These are phyloP conservation scores for Fregata magnificens DNA, from an alignment of 2,113 vertebrate genomes.

Conservation along the genomic window DNA sequence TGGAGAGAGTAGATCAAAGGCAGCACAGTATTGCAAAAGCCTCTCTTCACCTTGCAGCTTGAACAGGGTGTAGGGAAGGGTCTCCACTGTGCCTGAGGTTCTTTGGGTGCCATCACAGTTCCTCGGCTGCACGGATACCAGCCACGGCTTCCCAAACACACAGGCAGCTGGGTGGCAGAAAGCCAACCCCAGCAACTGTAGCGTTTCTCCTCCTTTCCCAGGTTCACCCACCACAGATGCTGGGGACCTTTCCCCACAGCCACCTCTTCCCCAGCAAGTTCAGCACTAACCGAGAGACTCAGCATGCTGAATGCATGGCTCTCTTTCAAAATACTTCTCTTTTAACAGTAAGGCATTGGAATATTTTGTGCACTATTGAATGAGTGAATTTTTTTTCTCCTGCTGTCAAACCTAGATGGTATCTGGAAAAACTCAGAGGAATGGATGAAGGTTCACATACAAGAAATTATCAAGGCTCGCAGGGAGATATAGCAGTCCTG, in stretches of 20 bases:
- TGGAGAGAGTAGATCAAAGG: not conserved
- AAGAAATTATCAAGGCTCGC: not conserved
- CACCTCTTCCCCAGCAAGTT: not conserved
- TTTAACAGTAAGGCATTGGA: not conserved
- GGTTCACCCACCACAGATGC: not conserved
- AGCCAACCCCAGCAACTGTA: not conserved
- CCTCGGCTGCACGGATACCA: accelerated
- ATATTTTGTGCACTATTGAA: not conserved
- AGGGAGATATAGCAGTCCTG: not conserved
- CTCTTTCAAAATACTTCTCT: not conserved
- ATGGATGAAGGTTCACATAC: not conserved
- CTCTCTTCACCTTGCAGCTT: not conserved
- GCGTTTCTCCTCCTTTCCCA: not conserved
- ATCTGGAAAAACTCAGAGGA: not conserved
- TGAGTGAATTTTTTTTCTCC: not conserved
- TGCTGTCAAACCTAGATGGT: not conserved
- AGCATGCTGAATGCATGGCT: not conserved
- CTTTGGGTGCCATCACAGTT: not conserved
- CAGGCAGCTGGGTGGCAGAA: not conserved
- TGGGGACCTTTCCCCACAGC: not conserved
- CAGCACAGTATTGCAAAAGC: not conserved
- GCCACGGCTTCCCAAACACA: not conserved
- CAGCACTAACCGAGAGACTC: not conserved
- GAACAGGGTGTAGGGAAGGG: not conserved
- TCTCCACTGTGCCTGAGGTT: not conserved